Evolutionary conservation across 2,888 invertebrate genomes (phyloP).

Genomic region (Glyphotaelius pellucidus): DNA sequence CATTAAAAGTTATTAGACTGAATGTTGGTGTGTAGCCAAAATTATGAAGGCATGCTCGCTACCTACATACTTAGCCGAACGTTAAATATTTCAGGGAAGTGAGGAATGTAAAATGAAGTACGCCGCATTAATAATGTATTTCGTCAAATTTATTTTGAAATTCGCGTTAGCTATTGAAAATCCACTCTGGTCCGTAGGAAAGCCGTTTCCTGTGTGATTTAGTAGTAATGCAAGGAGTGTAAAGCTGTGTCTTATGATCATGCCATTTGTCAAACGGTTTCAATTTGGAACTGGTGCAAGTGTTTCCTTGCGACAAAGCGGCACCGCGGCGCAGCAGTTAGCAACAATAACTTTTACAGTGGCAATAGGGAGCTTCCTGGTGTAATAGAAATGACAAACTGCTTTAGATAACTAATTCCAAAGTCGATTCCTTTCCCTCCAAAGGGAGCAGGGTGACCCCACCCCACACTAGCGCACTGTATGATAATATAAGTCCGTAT

Average conservation of each 20-base stretch:
- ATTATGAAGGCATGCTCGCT: neutral
- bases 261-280: slow-evolving; percentile 56
- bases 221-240: neutral
- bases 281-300: slow-evolving; percentile 54
- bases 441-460: neutral
- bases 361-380: neutral
- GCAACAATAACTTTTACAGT: slow-evolving; percentile 22
- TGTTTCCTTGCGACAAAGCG: slow-evolving; percentile 30
- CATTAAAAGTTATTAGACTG: neutral
- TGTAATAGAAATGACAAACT: slow-evolving; percentile 20
- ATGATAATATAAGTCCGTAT: slow-evolving; percentile 34
- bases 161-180: neutral
- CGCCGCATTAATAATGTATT: neutral
- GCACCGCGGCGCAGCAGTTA: slow-evolving; percentile 23
- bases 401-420: slow-evolving; percentile 36
- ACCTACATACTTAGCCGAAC: neutral
- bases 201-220: neutral
- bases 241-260: slow-evolving; percentile 25
- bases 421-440: slow-evolving; percentile 34
- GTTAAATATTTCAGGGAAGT: neutral
- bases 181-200: neutral
- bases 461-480: slow-evolving; percentile 14
- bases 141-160: neutral
- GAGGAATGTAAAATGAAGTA: neutral
- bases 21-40: neutral